Percentiles rank a stretch among this genome's conserved stretches.
Evolutionary conservation across 1,140 invertebrate genomes (phyloP).

Genomic region (Sycobia sp.): DNA sequence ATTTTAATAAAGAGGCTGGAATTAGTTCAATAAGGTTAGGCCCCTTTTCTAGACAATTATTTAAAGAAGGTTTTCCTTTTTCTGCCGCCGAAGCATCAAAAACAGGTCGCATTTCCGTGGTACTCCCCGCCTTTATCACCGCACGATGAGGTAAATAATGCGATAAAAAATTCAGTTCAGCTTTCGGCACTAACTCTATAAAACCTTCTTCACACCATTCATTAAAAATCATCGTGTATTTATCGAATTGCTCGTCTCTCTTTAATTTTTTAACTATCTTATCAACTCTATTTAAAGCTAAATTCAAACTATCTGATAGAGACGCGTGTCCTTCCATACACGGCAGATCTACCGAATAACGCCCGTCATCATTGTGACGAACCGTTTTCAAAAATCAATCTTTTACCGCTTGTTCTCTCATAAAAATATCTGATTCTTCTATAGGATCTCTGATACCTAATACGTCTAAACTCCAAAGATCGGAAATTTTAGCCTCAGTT

Average conservation of each 20-base stretch:
- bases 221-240: no score
- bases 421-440: no score
- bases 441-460: no score
- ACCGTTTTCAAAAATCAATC: constrained; percentile 31
- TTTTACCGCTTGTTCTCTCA: no score
- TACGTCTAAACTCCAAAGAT: no score
- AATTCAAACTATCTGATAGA: no score
- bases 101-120: constrained; percentile 43
- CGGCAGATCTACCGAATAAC: no score
- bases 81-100: constrained; percentile 47
- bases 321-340: no score
- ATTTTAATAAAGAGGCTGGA: background rate
- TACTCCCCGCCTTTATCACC: constrained; percentile 35
- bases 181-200: constrained; percentile 7
- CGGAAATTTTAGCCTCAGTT: constrained; percentile 51
- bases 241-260: no score
- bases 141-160: constrained; percentile 48
- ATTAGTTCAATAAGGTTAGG: constrained; percentile 3
- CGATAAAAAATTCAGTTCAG: constrained; percentile 37
- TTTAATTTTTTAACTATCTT: no score
- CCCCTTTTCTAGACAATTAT: constrained; percentile 41
- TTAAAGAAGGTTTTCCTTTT: constrained; percentile 37
- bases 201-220: constrained; percentile 5
- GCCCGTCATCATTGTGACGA: no score
- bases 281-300: no score